Evolutionary conservation across 2,797 vertebrate species (phyloP), one percentile per base, ranked within the genome.

Genomic region (Acrossocheilus fasciatus): DNA sequence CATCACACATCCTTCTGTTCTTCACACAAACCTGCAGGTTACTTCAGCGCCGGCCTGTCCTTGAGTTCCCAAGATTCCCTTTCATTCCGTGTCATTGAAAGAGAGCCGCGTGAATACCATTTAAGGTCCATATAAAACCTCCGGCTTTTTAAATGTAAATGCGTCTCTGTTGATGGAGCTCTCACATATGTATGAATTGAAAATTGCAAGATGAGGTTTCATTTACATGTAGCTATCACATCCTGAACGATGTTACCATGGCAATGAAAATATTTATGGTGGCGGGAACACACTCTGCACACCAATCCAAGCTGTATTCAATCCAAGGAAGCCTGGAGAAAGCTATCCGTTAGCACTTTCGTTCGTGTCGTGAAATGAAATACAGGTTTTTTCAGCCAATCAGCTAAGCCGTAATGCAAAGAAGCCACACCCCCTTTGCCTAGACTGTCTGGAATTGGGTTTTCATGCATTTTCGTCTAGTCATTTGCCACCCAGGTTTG

Each of bases 401-500:
- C 74, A 36, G 30, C 17, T 34, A 5, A 52, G 50, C 45, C 20
- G 1, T 76, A 64, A 45, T 17, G 30, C 20, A 20, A 41, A 2
- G 34, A 41, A 23, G 70, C 50, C 81, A 80, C 77, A 15, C 76
- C 80, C 57, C 70, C 68, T 68, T 76, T 57, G 3, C 6, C 18
- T 36, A 30, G 15, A 68, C 14, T 5, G 26, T 14, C 62, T 6
- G 57, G 12, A 6, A 6, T 57, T 17, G 12, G 26, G 26, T 50
- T 34, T 47, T 79, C 57, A 18, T 8, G 62, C 26, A 1, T 81
- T 85, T 85, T 64, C 70, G 76, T 91, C 91, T 86, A 89, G 52
- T 93, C 91, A 93, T 87, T 90, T 92, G 86, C 91, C 91, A 92
- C 64, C 82, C 4, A 30, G 77, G 86, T 73, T 88, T 79, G 68